Evolutionary conservation across 2,888 invertebrate genomes (phyloP).

Genomic region (Vanessa cardui): DNA sequence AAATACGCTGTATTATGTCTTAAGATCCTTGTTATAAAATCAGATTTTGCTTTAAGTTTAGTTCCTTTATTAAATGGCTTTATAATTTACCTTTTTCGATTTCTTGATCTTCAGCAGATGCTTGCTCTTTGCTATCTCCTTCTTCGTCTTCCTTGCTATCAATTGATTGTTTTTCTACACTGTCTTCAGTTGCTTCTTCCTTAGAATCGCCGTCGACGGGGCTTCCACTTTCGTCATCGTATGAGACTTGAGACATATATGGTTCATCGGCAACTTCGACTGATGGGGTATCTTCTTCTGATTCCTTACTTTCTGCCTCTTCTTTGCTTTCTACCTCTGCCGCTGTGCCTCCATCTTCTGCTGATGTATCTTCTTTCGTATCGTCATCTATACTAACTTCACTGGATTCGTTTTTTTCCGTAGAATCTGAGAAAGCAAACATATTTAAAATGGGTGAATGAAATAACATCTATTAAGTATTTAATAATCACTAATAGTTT

Average conservation of each 20-base stretch:
- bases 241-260: conserved; percentile 71
- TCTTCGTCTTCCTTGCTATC: conserved; percentile 55
- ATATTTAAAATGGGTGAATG: too few relatives aligned
- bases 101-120: conserved; percentile 77
- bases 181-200: conserved; percentile 60
- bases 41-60: too few relatives aligned
- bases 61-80: too few relatives aligned
- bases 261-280: conserved; percentile 79
- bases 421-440: conserved; percentile 63
- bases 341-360: conserved; percentile 63
- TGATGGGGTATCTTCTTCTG: conserved; percentile 65
- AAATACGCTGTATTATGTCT: too few relatives aligned
- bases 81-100: conserved; percentile 64
- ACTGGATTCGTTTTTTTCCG: conserved; percentile 78
- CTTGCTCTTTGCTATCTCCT: conserved; percentile 63
- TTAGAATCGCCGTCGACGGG: conserved; percentile 65
- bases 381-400: conserved; percentile 75
- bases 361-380: conserved; percentile 71
- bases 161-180: conserved; percentile 58
- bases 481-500: too few relatives aligned
- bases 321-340: conserved; percentile 55
- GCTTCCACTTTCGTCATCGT: conserved; percentile 69
- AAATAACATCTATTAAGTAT: too few relatives aligned
- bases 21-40: too few relatives aligned
- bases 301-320: conserved; percentile 57